These are phyloP conservation scores for Perccottus glenii DNA, from an alignment of 2,113 vertebrate genomes.

Conservation along the genomic window DNA sequence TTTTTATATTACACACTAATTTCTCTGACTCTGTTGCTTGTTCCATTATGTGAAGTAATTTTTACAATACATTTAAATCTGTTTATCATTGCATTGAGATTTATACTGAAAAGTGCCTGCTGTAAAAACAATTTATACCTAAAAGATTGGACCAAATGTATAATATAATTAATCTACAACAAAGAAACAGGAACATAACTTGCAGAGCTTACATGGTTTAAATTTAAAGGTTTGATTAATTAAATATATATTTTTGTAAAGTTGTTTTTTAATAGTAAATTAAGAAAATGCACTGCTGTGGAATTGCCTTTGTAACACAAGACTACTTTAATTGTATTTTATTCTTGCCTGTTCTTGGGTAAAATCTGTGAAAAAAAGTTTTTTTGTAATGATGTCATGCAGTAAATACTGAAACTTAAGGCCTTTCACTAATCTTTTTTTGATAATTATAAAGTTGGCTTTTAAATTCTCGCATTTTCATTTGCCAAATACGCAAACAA, in stretches of 20 bases:
- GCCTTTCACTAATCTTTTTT: too few relatives aligned
- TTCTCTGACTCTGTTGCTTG: too few relatives aligned
- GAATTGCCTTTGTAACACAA: not conserved
- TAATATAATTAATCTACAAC: too few relatives aligned
- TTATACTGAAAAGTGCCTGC: not conserved
- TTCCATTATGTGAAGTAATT: not conserved
- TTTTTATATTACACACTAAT: too few relatives aligned
- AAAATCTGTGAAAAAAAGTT: too few relatives aligned
- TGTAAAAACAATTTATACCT: not conserved
- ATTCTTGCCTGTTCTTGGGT: not conserved
- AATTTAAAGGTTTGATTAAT: too few relatives aligned
- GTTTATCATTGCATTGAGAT: not conserved
- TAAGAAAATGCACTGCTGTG: not conserved
- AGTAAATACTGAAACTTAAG: not conserved
- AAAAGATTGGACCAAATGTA: not conserved
- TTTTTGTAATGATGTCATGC: not conserved
- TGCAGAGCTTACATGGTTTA: not conserved
- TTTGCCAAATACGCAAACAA: too few relatives aligned
- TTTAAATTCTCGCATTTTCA: too few relatives aligned
- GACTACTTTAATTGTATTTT: not conserved
- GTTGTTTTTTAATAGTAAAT: not conserved
- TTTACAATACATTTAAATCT: not conserved
- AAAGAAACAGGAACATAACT: not conserved
- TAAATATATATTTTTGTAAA: too few relatives aligned
- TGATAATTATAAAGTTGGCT: too few relatives aligned